These are phyloP conservation scores for Dasyornis broadbenti DNA, from an alignment of 2,113 vertebrate species.

Conservation along the genomic window DNA sequence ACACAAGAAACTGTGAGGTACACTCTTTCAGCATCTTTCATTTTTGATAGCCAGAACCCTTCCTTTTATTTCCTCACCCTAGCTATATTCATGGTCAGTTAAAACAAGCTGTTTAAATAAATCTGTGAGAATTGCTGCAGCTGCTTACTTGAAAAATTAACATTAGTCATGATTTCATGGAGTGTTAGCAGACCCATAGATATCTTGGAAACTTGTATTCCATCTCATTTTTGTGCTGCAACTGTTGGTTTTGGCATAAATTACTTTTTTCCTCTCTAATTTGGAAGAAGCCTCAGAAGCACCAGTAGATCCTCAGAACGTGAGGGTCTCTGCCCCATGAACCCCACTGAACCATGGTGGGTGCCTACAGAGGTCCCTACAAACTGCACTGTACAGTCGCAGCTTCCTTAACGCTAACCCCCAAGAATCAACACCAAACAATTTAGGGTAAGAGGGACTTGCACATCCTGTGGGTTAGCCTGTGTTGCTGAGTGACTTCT, in stretches of 20 bases:
- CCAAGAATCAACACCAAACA: not conserved
- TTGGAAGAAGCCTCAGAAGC: not conserved
- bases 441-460: not conserved
- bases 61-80: not conserved
- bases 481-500: not conserved
- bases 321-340: not conserved
- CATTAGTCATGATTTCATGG: not conserved
- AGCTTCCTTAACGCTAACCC: not conserved
- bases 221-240: not conserved
- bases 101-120: not conserved
- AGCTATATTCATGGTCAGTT: not conserved
- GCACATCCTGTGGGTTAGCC: rapidly evolving
- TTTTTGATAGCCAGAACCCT: not conserved
- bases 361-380: not conserved
- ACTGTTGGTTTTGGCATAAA: not conserved
- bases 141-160: not conserved
- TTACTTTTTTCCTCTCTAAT: not conserved
- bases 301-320: not conserved
- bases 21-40: not conserved
- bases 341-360: not conserved
- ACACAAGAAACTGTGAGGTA: not conserved
- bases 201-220: not conserved
- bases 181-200: not conserved
- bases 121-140: not conserved
- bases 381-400: not conserved